A percentile compares a stretch with the other conserved stretches of the same genome.
phyloP scores from a whole-genome alignment of 2,797 vertebrate species.

The Cephalopachus bancanus region DNA sequence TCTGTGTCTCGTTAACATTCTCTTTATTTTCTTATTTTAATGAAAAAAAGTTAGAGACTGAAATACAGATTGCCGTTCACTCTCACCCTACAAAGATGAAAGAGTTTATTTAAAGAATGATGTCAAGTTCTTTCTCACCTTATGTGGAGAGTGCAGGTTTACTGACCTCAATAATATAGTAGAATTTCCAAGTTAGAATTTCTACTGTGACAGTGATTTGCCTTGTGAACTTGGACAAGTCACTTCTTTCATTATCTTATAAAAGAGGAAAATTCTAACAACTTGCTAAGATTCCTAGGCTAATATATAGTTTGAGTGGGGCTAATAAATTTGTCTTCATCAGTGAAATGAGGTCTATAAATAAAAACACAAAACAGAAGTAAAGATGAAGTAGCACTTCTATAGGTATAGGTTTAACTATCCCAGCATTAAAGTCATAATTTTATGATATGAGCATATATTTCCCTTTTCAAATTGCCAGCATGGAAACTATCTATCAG shows the following conservation, averaged over 20 bases:
- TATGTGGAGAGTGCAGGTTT: background rate
- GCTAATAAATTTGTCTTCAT: background rate
- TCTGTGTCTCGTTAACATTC: background rate
- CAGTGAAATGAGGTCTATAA: background rate
- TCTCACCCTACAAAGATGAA: background rate
- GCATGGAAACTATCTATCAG: background rate
- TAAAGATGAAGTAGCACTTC: background rate
- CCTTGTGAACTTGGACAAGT: background rate
- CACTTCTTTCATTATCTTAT: slow-evolving; percentile 15
- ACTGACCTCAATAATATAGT: background rate
- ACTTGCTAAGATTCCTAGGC: background rate
- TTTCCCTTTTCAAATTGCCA: slow-evolving; percentile 28
- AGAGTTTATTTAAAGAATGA: background rate
- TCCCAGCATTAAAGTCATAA: background rate
- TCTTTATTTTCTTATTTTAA: background rate
- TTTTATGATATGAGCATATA: slow-evolving; percentile 1
- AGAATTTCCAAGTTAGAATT: background rate
- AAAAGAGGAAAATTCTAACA: background rate
- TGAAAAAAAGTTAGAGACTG: background rate
- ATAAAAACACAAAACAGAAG: background rate
- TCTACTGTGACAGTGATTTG: background rate
- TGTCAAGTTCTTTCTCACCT: background rate
- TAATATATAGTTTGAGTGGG: background rate
- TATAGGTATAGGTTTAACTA: background rate
- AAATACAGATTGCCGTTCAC: background rate